Conservation (phyloP, 2,113 vertebrate genomes). For the Siphamia tubifer region DNA sequence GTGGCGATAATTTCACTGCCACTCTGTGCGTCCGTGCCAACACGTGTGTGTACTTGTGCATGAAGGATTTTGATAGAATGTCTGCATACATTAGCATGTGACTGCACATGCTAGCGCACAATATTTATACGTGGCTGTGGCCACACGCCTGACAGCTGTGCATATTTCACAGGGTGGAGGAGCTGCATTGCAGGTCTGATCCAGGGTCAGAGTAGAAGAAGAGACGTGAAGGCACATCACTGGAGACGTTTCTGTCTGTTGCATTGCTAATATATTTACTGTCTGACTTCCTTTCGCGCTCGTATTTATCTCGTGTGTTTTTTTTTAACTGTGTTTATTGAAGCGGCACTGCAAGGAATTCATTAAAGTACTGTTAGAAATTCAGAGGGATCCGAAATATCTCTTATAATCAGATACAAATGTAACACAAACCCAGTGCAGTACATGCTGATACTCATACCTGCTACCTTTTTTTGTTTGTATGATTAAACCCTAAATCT, state of each 20-base stretch:
- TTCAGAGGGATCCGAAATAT: background rate
- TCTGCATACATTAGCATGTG: slow-evolving; percentile 17
- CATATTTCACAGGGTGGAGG: slow-evolving; percentile 63
- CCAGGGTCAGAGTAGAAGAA: slow-evolving; percentile 49
- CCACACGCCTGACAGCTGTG: slow-evolving; percentile 58
- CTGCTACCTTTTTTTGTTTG: no score
- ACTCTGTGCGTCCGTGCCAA: background rate
- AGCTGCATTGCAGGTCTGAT: slow-evolving; percentile 67
- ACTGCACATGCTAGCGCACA: slow-evolving; percentile 5
- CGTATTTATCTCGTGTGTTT: background rate
- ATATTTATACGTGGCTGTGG: slow-evolving; percentile 26
- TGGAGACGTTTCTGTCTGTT: background rate
- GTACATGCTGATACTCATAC: no score
- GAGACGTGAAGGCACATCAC: slow-evolving; percentile 35
- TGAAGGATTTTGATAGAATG: background rate
- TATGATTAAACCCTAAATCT: no score
- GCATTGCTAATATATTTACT: background rate
- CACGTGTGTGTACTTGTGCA: background rate
- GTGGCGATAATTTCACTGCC: slow-evolving; percentile 15
- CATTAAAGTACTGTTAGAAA: background rate
- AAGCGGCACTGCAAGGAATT: background rate
- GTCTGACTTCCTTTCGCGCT: background rate
- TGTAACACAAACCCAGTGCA: background rate
- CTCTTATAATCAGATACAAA: background rate
- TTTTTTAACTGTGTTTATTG: background rate